Conservation (phyloP, 35 echinoderm and acorn worm genomes). For the Apostichopus parvimensis region DNA sequence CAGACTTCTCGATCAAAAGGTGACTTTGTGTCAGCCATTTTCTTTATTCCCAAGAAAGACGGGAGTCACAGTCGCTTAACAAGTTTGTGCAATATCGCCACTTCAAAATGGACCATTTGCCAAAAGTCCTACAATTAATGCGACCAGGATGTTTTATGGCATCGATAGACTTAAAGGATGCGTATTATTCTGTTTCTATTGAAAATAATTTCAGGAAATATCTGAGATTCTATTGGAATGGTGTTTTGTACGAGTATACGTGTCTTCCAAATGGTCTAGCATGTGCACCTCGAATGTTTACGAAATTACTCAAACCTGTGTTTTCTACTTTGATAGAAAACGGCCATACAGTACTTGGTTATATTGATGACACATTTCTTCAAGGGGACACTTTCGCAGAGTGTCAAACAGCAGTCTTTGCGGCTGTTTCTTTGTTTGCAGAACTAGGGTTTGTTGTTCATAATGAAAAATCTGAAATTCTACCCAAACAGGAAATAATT, state of each 20-base stretch:
- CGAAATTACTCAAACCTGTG: conserved; percentile 35
- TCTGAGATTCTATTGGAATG: conserved; percentile 19
- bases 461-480: too few relatives aligned
- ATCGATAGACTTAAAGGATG: too few relatives aligned
- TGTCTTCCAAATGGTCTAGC: conserved; percentile 30
- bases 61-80: not conserved
- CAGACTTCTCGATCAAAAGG: not conserved
- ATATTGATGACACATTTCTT: not conserved
- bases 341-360: too few relatives aligned
- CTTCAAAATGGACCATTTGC: conserved; percentile 24
- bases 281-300: too few relatives aligned
- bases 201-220: conserved; percentile 8
- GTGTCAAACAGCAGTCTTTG: too few relatives aligned
- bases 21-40: conserved; percentile 49
- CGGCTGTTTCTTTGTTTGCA: too few relatives aligned
- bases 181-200: too few relatives aligned
- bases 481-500: too few relatives aligned
- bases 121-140: conserved; percentile 5
- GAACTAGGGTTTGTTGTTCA: too few relatives aligned
- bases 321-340: conserved; percentile 53
- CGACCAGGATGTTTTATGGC: too few relatives aligned
- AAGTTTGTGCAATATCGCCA: too few relatives aligned
- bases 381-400: too few relatives aligned
- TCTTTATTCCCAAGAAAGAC: conserved; percentile 28
- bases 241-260: conserved; percentile 17